Evolutionary conservation across 2,888 invertebrate genomes (phyloP), one percentile per base, ranked within the genome.

Genomic region (Monoplex corrugatus): DNA sequence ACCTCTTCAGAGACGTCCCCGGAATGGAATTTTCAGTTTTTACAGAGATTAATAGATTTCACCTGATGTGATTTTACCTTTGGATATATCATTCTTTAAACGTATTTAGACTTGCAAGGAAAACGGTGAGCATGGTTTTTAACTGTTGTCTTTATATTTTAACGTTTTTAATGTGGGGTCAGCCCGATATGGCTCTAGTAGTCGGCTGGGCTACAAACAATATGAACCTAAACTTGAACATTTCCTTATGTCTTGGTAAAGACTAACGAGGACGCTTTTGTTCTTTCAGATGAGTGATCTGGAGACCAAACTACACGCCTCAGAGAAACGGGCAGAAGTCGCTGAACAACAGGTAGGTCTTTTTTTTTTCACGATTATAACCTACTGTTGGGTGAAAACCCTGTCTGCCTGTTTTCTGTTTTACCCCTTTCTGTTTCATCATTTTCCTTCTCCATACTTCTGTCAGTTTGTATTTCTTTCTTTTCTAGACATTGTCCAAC

Each of bases 211-310:
- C n/a, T n/a, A n/a, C n/a, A n/a, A n/a, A n/a, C n/a, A n/a, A n/a
- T n/a, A 68, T 8, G 8, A 19, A 68, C 0, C 2, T n/a, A 13
- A 68, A n/a, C 68, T 28, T 68, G 28, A 68, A 23, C n/a, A 19
- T 28, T 8, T 68, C 28, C 8, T n/a, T 68, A 8, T 68, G 6
- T 28, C 8, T 23, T 28, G n/a, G n/a, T 68, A 68, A n/a, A 68
- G n/a, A 68, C 16, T 23, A 0, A 50, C 23, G 16, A 23, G 75
- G 32, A n/a, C 38, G 23, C 32, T 50, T 85, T 28, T 85, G 63
- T 85, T 83, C 10, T 50, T 72, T 72, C 86, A 87, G 86, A 87
- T 87, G 86, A 87, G 86, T 68, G 86, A 87, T 8, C 43, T 87
- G 44, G 72, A 87, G 35, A 43, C 16, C 28, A 87, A 87, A 35